Evolutionary conservation across 2,113 vertebrate genomes (phyloP).

Genomic region (Siphamia tubifer): DNA sequence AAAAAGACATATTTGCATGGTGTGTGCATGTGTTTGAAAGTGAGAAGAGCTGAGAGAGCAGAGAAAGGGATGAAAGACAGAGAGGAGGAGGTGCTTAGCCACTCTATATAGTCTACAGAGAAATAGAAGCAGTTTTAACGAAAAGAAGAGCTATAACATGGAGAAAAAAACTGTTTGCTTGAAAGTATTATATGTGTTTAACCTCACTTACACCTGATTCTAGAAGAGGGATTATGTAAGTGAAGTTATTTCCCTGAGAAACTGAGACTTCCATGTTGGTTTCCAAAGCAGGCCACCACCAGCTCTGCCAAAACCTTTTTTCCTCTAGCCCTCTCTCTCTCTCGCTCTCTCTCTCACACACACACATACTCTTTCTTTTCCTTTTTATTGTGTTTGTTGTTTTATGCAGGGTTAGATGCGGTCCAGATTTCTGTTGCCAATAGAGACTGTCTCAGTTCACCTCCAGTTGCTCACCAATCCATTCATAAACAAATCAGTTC

Average conservation of each 20-base stretch:
- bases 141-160: not conserved
- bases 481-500: slow-evolving; percentile 73
- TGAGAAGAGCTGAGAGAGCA: slow-evolving; percentile 19
- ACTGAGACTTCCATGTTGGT: slow-evolving; percentile 68
- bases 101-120: not conserved
- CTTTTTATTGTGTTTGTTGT: slow-evolving; percentile 71
- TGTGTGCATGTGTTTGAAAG: slow-evolving; percentile 28
- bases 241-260: slow-evolving; percentile 58
- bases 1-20: slow-evolving; percentile 59
- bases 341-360: slow-evolving; percentile 50
- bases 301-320: slow-evolving; percentile 54
- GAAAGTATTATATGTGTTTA: not conserved
- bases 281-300: slow-evolving; percentile 58
- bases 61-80: not conserved
- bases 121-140: not conserved
- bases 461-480: slow-evolving; percentile 59
- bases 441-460: slow-evolving; percentile 71
- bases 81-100: slow-evolving; percentile 9
- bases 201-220: slow-evolving; percentile 25
- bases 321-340: slow-evolving; percentile 43
- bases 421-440: slow-evolving; percentile 74
- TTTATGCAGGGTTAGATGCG: slow-evolving; percentile 63
- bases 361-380: slow-evolving; percentile 43
- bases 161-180: not conserved
- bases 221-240: slow-evolving; percentile 7